Percentiles rank a stretch among this genome's conserved stretches.
These are phyloP conservation scores for Ashinkailepas kermadecensis DNA, from an alignment of 2,888 invertebrate genomes.

Conservation along the genomic window DNA sequence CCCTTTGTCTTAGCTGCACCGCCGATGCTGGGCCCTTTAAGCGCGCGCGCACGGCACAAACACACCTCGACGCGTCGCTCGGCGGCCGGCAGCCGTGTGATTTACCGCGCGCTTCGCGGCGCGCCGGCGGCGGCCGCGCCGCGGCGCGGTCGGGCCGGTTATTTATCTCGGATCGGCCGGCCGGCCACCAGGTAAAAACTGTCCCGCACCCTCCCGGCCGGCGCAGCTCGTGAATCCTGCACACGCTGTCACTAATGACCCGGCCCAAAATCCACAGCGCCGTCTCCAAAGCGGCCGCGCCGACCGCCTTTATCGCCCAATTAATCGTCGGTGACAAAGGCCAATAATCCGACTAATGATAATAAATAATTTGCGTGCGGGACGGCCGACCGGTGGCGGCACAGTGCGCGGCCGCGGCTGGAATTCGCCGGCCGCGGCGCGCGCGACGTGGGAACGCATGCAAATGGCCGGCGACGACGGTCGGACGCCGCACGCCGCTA, in stretches of 20 bases:
- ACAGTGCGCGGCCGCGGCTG: neutral
- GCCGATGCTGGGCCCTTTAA: neutral
- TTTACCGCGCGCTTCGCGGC: neutral
- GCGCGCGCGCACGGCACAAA: neutral
- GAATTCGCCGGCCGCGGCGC: neutral
- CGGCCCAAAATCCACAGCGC: slow-evolving; percentile 16
- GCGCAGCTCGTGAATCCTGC: neutral
- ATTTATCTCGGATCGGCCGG: neutral
- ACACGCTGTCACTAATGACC: slow-evolving; percentile 8
- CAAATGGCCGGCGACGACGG: neutral
- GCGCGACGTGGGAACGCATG: slow-evolving; percentile 10
- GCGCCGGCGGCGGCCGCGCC: neutral
- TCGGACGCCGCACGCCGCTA: neutral
- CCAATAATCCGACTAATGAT: slow-evolving; percentile 14
- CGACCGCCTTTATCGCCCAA: slow-evolving; percentile 11
- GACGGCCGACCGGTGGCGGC: neutral
- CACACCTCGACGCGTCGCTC: neutral
- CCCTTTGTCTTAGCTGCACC: neutral
- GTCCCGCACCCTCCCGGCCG: neutral
- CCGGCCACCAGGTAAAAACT: neutral
- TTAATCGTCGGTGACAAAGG: slow-evolving; percentile 8
- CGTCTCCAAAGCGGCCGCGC: slow-evolving; percentile 12
- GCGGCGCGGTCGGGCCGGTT: neutral
- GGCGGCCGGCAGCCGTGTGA: neutral
- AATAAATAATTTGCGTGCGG: slow-evolving; percentile 13